Evolutionary conservation across 2,888 invertebrate genomes (phyloP).

Genomic region (Sesamia inferens): DNA sequence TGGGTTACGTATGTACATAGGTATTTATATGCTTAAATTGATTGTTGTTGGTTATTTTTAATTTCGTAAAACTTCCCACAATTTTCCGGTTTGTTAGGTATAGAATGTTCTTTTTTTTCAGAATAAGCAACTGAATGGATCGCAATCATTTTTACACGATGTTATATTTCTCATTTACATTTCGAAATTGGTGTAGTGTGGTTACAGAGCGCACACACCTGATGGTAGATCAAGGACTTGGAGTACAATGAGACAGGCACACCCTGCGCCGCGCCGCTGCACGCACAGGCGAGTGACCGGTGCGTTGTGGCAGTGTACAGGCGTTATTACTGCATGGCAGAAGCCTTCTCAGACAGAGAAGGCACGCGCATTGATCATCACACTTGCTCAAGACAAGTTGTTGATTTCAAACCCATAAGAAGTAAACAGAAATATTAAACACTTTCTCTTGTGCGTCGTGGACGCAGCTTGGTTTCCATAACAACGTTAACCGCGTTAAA

Average conservation of each 20-base stretch:
- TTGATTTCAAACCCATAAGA: background rate
- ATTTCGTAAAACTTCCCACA: background rate
- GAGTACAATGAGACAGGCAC: too few relatives aligned
- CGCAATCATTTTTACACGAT: too few relatives aligned
- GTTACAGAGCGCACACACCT: too few relatives aligned
- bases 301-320: too few relatives aligned
- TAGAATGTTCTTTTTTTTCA: background rate
- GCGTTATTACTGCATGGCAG: background rate
- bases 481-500: constrained; percentile 12
- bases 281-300: too few relatives aligned
- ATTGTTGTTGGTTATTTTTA: background rate
- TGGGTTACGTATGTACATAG: background rate
- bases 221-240: too few relatives aligned
- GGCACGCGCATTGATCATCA: background rate
- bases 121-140: too few relatives aligned
- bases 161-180: background rate
- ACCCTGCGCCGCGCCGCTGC: too few relatives aligned
- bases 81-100: background rate
- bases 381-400: background rate
- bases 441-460: constrained; percentile 31
- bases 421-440: background rate
- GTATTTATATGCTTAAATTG: background rate
- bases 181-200: too few relatives aligned
- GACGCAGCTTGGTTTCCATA: constrained; percentile 5
- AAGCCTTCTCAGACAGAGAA: background rate